Evolutionary conservation across 2,888 invertebrate genomes (phyloP).

Genomic region (Synergus itoensis): DNA sequence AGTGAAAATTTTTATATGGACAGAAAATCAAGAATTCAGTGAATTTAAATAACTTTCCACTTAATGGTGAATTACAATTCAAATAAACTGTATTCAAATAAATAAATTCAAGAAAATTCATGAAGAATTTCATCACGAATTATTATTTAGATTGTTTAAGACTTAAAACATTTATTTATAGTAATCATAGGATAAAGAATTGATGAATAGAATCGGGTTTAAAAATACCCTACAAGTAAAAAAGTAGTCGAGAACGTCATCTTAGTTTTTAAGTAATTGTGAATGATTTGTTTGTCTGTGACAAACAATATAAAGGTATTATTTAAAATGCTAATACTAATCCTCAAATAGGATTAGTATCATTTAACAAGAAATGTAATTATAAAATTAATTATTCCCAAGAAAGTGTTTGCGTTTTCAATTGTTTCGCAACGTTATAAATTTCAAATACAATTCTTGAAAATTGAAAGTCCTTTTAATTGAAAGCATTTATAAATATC

Average conservation of each 20-base stretch:
- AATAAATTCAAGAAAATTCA: too few species aligned
- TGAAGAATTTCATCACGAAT: not conserved
- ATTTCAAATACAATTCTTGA: not conserved
- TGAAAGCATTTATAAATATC: too few species aligned
- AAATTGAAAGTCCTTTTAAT: too few species aligned
- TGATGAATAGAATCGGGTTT: not conserved
- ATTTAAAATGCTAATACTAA: not conserved
- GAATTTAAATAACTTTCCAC: not conserved
- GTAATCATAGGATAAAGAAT: not conserved
- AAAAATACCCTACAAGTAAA: not conserved
- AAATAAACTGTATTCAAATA: too few species aligned
- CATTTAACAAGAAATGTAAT: not conserved
- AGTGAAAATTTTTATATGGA: not conserved
- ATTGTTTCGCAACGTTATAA: not conserved
- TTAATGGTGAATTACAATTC: too few species aligned
- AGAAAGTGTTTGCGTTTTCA: not conserved
- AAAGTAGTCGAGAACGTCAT: not conserved
- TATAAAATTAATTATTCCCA: not conserved
- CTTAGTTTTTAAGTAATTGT: not conserved
- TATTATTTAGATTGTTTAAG: not conserved
- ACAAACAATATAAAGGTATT: not conserved
- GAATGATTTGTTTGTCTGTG: conserved; percentile 1
- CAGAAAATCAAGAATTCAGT: not conserved
- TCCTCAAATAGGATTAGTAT: not conserved
- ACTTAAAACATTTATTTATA: too few species aligned